These are phyloP conservation scores for Chymomyza amoena DNA, from an alignment of 2,888 invertebrate species.

Conservation along the genomic window DNA sequence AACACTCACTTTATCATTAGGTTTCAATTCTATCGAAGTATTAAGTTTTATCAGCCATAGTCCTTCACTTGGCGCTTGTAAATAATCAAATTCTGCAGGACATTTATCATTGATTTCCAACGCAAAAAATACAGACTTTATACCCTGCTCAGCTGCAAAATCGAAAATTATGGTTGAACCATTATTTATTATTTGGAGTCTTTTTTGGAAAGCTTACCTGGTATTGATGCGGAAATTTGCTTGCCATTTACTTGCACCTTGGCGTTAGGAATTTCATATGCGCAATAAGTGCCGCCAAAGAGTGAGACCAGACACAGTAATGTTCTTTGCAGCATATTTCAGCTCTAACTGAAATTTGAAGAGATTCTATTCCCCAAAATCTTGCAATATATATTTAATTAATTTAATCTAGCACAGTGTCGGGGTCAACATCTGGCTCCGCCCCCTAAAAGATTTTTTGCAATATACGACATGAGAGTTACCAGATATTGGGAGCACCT, in stretches of 20 bases:
- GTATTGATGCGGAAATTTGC: conserved; percentile 71
- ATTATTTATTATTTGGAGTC: background rate
- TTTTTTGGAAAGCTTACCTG: conserved; percentile 50
- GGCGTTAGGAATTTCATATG: conserved; percentile 58
- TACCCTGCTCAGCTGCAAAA: conserved; percentile 76
- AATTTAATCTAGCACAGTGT: background rate
- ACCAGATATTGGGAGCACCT: too few species aligned
- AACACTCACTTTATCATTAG: conserved; percentile 8
- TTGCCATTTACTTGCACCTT: conserved; percentile 51
- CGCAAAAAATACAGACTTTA: conserved; percentile 83
- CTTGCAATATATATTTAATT: background rate
- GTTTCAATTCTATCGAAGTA: background rate
- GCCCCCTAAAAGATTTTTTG: too few species aligned
- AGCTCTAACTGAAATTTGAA: background rate
- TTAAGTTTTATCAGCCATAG: background rate
- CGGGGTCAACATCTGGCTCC: background rate
- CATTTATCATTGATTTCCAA: conserved; percentile 82
- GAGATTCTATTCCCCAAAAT: background rate
- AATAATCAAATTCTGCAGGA: conserved; percentile 45
- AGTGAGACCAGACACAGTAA: background rate
- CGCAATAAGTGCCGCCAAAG: background rate
- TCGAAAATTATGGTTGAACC: background rate
- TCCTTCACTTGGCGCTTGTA: background rate
- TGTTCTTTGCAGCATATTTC: background rate
- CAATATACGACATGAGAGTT: too few species aligned